Evolutionary conservation across 2,888 invertebrate species (phyloP).

Genomic region (Apamea anceps): DNA sequence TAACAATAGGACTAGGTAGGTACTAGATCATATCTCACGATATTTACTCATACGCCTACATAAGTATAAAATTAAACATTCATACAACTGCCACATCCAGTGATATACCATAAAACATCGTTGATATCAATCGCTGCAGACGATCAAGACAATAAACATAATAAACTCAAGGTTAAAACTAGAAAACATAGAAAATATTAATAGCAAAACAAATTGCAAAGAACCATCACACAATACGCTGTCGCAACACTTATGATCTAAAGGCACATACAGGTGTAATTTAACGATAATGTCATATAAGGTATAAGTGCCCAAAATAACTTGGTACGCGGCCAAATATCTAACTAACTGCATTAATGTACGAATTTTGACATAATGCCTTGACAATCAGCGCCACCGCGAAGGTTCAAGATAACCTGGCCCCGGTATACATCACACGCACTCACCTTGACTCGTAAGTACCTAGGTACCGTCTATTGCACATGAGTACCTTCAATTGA

Average conservation of each 20-base stretch:
- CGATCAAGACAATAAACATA: conserved; percentile 80
- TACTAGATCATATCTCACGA: conserved; percentile 6
- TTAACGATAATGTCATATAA: conserved; percentile 76
- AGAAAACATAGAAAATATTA: conserved; percentile 77
- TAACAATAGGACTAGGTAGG: conserved; percentile 12
- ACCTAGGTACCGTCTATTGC: conserved; percentile 67
- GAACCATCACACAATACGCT: conserved; percentile 59
- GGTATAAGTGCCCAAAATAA: conserved; percentile 33
- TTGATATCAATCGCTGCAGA: conserved; percentile 55
- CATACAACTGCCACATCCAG: conserved; percentile 64
- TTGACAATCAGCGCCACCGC: conserved; percentile 10
- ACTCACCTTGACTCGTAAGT: conserved; percentile 78
- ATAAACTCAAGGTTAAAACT: conserved; percentile 83
- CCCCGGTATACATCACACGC: conserved; percentile 57
- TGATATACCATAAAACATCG: conserved; percentile 54
- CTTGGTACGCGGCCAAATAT: neutral
- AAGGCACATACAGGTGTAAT: conserved; percentile 76
- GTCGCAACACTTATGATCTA: conserved; percentile 70
- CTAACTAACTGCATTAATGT: conserved; percentile 1
- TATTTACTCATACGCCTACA: conserved; percentile 5
- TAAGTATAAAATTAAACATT: conserved; percentile 11
- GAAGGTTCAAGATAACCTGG: conserved; percentile 37
- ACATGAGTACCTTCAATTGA: conserved; percentile 62
- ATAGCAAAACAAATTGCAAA: conserved; percentile 77
- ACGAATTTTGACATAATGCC: neutral